Evolutionary conservation across 2,888 invertebrate species (phyloP).

Genomic region (Orthonychiurus folsomi): DNA sequence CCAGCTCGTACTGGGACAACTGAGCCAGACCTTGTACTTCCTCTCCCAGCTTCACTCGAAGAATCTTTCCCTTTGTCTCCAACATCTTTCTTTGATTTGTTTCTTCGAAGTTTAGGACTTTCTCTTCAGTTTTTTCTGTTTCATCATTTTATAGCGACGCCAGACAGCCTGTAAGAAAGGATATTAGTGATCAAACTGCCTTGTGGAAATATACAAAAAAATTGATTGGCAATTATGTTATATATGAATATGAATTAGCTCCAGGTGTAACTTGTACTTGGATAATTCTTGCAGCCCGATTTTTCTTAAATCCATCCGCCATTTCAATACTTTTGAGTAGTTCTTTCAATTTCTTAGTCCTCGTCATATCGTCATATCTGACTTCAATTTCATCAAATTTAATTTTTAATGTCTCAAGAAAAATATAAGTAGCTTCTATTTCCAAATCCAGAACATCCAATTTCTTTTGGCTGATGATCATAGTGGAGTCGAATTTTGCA

Average conservation of each 20-base stretch:
- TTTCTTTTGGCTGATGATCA: conserved; percentile 23
- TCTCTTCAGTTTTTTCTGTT: too few species aligned
- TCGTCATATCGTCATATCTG: conserved; percentile 33
- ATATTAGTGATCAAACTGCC: conserved; percentile 2
- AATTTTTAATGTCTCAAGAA: conserved; percentile 18
- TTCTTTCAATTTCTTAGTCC: conserved; percentile 25
- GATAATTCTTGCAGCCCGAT: conserved; percentile 33
- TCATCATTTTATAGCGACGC: conserved; percentile 19
- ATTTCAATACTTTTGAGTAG: conserved; percentile 26
- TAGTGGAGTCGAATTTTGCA: conserved; percentile 22
- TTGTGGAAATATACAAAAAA: not conserved
- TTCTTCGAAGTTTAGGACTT: not conserved
- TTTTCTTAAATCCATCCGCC: conserved; percentile 30
- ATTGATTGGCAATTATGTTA: too few species aligned
- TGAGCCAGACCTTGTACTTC: not conserved
- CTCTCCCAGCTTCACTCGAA: not conserved
- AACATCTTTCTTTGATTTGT: conserved; percentile 13
- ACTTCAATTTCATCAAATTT: conserved; percentile 27
- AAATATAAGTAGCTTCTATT: conserved; percentile 7
- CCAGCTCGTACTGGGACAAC: not conserved
- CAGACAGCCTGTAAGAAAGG: conserved; percentile 17
- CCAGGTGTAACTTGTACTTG: conserved; percentile 23
- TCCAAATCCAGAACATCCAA: conserved; percentile 24
- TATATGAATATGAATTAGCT: not conserved
- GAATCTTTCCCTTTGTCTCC: not conserved